Base-by-base conservation (phyloP, 2,888 invertebrate genomes). In the Eupithecia centaureata region DNA sequence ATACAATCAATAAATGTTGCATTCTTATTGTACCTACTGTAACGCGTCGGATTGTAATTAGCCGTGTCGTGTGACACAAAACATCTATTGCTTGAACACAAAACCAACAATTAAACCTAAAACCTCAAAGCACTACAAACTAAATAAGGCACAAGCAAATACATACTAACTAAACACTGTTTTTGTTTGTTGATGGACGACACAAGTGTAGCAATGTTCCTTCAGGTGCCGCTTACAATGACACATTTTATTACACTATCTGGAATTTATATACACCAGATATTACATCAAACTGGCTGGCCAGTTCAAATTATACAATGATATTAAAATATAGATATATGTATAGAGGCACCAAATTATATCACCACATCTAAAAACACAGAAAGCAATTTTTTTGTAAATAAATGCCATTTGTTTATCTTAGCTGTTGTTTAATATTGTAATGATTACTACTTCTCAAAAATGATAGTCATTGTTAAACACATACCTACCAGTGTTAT, bases 81-180 rank as follows among this genome's bases (percentile, higher is more conserved):
- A 18, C 42, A 42, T 4, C 5, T 52, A 52, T 5, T 27, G 51
- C 18, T 57, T 32, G 22, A 57, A 57, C 57, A 57, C 57, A 33
- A 57, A 56, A 33, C 30, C 56, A 32, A 3, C 30, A n/a, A 2
- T 27, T n/a, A 27, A 28, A 54, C 54, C 28, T n/a, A 28, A 28
- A 7, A 32, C 32, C 32, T 33, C 54, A 56, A 61, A 62, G 68
- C 64, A 15, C 65, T 30, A 58, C 33, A 30, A 35, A 30, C 32
- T 57, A 57, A 57, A 27, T 65, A 69, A 66, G 66, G 69, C 66
- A 70, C 64, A 58, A 64, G 66, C 67, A 65, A 67, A 27, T 61
- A 58, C 18, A 30, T 57, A 65, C 28, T 13, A 61, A 57, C 30
- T 42, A 57, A 61, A 18, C 13, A 28, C 56, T 56, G 2, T 22